Evolutionary conservation across 2,797 vertebrate genomes (phyloP).

Genomic region (Sandelia bainsii): DNA sequence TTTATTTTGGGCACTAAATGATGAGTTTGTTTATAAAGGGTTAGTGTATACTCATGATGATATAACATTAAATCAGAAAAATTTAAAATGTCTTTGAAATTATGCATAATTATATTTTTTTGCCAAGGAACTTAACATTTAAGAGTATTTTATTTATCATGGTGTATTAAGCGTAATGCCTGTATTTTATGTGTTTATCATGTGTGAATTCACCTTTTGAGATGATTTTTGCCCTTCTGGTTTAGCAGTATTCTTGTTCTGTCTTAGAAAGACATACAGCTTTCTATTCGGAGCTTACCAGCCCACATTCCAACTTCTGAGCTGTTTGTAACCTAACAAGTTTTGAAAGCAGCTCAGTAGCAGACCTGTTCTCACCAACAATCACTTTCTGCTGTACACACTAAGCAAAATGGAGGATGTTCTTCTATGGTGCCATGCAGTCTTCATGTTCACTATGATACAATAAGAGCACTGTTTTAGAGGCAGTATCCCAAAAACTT

Average conservation of each 20-base stretch:
- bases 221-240: not conserved
- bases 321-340: constrained; percentile 54
- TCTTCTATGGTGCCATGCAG: constrained; percentile 32
- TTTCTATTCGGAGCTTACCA: constrained; percentile 50
- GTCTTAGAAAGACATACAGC: constrained; percentile 26
- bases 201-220: not conserved
- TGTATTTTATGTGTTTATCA: constrained; percentile 1
- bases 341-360: constrained; percentile 67
- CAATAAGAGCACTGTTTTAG: constrained; percentile 56
- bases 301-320: constrained; percentile 48
- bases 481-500: constrained; percentile 41
- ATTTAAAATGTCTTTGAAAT: too few relatives aligned
- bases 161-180: not conserved
- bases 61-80: too few relatives aligned
- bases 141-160: not conserved
- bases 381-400: constrained; percentile 45
- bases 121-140: not conserved
- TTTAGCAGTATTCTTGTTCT: not conserved
- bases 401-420: constrained; percentile 30
- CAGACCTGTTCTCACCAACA: constrained; percentile 54
- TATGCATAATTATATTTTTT: not conserved
- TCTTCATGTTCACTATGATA: constrained; percentile 70
- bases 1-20: not conserved
- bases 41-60: not conserved
- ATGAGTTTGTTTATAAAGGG: constrained; percentile 1